These are phyloP conservation scores for Akabosia matsudoensis DNA, from an alignment of 1,140 invertebrate species.

Conservation along the genomic window DNA sequence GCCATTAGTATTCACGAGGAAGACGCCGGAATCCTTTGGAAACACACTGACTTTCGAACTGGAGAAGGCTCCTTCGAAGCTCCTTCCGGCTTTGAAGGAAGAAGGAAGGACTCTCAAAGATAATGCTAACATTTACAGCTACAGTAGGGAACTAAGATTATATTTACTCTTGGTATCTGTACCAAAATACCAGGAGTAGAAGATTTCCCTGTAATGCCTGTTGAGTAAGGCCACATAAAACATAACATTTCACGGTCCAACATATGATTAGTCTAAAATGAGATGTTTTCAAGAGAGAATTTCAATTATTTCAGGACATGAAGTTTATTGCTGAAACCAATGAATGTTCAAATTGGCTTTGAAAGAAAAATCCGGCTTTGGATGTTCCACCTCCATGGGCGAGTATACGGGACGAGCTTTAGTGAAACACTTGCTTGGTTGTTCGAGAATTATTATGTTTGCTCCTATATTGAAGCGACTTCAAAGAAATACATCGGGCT, in stretches of 20 bases:
- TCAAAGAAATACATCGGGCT: too few species aligned
- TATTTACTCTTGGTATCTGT: constrained; percentile 30
- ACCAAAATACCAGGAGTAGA: constrained; percentile 43
- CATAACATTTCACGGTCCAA: not conserved
- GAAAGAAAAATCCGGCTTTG: constrained; percentile 35
- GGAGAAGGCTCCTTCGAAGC: not conserved
- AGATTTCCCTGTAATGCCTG: constrained; percentile 44
- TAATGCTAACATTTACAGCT: constrained; percentile 21
- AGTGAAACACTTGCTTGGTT: too few species aligned
- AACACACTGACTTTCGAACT: constrained; percentile 40
- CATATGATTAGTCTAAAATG: not conserved
- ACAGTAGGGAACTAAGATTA: constrained; percentile 37
- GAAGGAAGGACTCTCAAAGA: constrained; percentile 30
- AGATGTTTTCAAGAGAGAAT: not conserved
- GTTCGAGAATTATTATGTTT: too few species aligned
- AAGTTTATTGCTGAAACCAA: constrained; percentile 42
- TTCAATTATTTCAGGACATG: constrained; percentile 24
- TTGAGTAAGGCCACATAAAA: constrained; percentile 34
- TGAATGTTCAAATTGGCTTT: too few species aligned
- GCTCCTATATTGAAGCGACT: too few species aligned
- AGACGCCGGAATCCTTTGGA: constrained; percentile 37
- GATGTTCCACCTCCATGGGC: constrained; percentile 36
- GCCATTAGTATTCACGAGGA: too few species aligned
- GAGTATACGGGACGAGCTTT: not conserved
- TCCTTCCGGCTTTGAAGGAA: too few species aligned